These are phyloP conservation scores for Tipula helvola DNA, from an alignment of 2,888 invertebrate genomes.

Conservation along the genomic window DNA sequence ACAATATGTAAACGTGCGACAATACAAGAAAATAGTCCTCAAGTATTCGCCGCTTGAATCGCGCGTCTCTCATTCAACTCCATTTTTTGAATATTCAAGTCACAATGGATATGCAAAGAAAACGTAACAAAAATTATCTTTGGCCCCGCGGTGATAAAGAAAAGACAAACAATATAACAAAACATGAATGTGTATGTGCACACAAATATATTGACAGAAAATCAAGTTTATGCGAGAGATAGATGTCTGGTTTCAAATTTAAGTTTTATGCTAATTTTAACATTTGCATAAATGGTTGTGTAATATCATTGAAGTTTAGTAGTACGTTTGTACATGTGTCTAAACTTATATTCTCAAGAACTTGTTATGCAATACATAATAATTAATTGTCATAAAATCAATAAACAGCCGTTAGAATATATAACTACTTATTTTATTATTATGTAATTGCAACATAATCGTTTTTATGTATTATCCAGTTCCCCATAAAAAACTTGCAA, in stretches of 20 bases:
- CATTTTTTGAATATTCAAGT: neutral
- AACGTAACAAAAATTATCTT: neutral
- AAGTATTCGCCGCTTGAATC: neutral
- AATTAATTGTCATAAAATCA: neutral
- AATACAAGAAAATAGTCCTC: neutral
- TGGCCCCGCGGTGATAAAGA: neutral
- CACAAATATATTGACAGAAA: neutral
- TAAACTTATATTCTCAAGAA: neutral
- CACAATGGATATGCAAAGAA: neutral
- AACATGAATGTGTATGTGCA: neutral
- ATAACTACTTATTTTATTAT: neutral
- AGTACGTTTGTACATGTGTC: neutral
- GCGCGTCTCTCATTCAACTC: neutral
- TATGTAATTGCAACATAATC: neutral
- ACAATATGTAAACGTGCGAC: neutral
- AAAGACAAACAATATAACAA: neutral
- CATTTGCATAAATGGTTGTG: neutral
- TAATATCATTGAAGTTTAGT: neutral
- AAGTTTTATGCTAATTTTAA: neutral
- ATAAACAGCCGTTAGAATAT: neutral
- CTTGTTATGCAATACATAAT: neutral
- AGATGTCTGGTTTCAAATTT: neutral
- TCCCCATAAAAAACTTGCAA: neutral
- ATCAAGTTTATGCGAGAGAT: neutral
- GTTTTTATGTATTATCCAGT: neutral